A percentile compares a stretch with the other conserved stretches of the same genome.
These are phyloP conservation scores for Murina feae DNA, from an alignment of 2,113 vertebrate species.

Conservation along the genomic window DNA sequence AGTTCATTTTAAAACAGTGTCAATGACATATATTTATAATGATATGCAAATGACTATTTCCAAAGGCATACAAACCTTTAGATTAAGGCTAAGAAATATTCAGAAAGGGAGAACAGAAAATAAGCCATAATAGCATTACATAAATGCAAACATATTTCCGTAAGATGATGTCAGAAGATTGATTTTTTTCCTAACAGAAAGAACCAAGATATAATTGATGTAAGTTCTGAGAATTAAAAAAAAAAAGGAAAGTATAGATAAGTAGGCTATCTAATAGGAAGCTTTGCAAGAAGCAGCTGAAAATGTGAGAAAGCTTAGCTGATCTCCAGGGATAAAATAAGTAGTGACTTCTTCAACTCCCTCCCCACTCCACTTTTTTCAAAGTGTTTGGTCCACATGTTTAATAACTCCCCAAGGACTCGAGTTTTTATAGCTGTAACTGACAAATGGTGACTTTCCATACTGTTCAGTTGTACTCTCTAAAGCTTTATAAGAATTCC, in stretches of 20 bases:
- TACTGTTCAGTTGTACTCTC: background rate
- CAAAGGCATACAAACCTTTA: slow-evolving; percentile 21
- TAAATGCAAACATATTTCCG: background rate
- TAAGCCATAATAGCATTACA: background rate
- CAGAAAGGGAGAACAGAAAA: slow-evolving; percentile 1
- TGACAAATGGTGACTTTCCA: background rate
- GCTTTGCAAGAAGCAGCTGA: slow-evolving; percentile 2
- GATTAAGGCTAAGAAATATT: background rate
- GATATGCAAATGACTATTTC: background rate
- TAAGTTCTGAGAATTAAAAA: background rate
- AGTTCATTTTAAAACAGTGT: background rate
- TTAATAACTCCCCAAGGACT: background rate
- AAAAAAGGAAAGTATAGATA: background rate
- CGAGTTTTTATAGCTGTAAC: background rate
- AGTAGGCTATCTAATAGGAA: background rate
- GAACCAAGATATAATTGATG: slow-evolving; percentile 5
- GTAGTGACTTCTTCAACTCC: background rate
- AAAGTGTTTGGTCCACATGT: background rate
- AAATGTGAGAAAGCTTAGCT: background rate
- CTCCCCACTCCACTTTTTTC: background rate
- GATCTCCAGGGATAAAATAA: background rate
- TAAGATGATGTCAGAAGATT: background rate
- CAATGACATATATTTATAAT: background rate
- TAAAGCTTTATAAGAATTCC: background rate
- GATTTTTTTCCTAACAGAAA: background rate